These are phyloP conservation scores for Takifugu bimaculatus DNA, from an alignment of 2,113 vertebrate genomes.

Conservation along the genomic window DNA sequence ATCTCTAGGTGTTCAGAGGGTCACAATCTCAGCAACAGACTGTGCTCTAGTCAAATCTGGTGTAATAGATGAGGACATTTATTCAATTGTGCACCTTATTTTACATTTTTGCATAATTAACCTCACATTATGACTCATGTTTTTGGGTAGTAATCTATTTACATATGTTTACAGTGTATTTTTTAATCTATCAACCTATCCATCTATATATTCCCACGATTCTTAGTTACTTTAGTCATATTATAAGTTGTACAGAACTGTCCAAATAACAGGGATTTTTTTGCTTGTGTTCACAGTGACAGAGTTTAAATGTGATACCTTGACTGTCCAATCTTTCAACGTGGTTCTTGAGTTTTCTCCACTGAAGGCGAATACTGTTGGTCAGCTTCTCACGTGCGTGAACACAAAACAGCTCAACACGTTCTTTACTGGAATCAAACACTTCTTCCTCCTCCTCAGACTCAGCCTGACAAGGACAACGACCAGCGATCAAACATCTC, in stretches of 20 bases:
- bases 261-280: background rate
- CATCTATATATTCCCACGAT: too few species aligned
- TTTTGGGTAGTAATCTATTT: too few species aligned
- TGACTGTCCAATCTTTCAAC: conserved; percentile 91
- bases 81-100: too few species aligned
- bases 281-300: background rate
- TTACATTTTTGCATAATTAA: too few species aligned
- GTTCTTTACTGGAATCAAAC: conserved; percentile 81
- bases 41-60: too few species aligned
- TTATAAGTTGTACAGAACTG: background rate
- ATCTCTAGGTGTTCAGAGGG: too few species aligned
- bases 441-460: conserved; percentile 87
- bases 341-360: conserved; percentile 90
- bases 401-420: conserved; percentile 84
- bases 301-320: conserved; percentile 68
- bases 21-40: too few species aligned
- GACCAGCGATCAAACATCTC: background rate
- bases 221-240: too few species aligned
- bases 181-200: too few species aligned
- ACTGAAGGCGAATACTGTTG: conserved; percentile 94
- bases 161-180: too few species aligned
- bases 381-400: conserved; percentile 89
- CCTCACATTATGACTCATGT: too few species aligned
- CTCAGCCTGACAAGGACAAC: conserved; percentile 59
- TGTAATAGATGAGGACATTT: too few species aligned